A percentile compares a stretch with the other conserved stretches of the same genome.
phyloP scores from a whole-genome alignment of 1,140 invertebrate genomes.

The Homalodisca vitripennis region DNA sequence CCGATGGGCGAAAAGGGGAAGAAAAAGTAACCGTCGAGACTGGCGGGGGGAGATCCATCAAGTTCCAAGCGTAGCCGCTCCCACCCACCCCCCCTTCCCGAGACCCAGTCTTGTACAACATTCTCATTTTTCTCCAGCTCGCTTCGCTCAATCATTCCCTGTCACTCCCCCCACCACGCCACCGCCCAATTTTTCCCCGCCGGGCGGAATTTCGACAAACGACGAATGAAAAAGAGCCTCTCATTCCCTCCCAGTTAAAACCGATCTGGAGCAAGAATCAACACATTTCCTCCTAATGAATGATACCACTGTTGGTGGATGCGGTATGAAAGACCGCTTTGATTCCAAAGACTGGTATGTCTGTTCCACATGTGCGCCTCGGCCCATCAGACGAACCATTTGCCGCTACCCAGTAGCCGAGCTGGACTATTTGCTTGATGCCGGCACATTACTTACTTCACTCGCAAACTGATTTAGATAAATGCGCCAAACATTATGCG shows the following conservation, averaged over 20 bases:
- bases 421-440: neutral
- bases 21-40: constrained; percentile 28
- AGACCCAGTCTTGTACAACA: constrained; percentile 23
- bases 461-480: no score
- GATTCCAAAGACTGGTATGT: neutral
- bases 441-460: neutral
- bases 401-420: neutral
- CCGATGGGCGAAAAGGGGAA: constrained; percentile 11
- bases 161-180: constrained; percentile 25
- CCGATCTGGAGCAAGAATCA: constrained; percentile 8
- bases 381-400: neutral
- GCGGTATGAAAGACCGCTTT: neutral
- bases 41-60: constrained; percentile 14
- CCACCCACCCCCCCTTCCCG: neutral
- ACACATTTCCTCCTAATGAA: neutral
- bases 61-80: constrained; percentile 10
- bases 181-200: constrained; percentile 29
- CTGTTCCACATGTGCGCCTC: neutral
- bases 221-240: constrained; percentile 27
- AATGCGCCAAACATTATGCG: neutral
- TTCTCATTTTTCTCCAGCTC: constrained; percentile 31
- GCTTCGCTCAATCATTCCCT: constrained; percentile 33
- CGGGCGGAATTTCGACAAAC: no score
- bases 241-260: neutral
- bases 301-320: neutral